phyloP scores from a whole-genome alignment of 2,888 invertebrate species.

The Cryptophagus acutangulus region DNA sequence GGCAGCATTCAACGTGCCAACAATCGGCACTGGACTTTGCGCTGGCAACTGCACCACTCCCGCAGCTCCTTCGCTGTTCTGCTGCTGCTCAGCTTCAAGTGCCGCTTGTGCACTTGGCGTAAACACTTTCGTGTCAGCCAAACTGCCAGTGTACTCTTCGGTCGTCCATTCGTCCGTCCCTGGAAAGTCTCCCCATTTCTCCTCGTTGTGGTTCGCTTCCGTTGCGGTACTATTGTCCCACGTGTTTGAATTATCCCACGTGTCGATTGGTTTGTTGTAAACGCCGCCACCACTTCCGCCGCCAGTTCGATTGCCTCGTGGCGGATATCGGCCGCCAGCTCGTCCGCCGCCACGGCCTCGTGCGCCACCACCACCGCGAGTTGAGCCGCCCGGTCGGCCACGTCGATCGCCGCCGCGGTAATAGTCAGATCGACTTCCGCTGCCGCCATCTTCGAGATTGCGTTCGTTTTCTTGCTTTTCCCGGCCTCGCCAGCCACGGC shows the following conservation, averaged over 20 bases:
- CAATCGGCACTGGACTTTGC: constrained; percentile 38
- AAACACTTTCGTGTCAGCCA: constrained; percentile 91
- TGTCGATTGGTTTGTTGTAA: constrained; percentile 48
- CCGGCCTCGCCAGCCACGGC: constrained; percentile 42
- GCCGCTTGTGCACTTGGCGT: constrained; percentile 58
- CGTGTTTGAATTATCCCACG: constrained; percentile 55
- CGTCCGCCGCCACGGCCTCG: constrained; percentile 44
- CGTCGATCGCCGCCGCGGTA: constrained; percentile 49
- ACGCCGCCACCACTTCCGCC: constrained; percentile 37
- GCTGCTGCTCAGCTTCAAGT: constrained; percentile 17
- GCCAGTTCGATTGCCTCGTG: constrained; percentile 47
- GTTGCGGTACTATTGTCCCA: constrained; percentile 39
- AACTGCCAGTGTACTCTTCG: constrained; percentile 91
- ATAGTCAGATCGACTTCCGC: constrained; percentile 26
- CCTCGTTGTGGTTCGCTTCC: constrained; percentile 31
- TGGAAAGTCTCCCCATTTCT: constrained; percentile 61
- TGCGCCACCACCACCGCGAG: constrained; percentile 47
- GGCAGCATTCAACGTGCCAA: constrained; percentile 52
- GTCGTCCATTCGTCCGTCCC: constrained; percentile 57
- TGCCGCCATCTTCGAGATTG: constrained; percentile 41
- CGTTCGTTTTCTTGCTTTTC: constrained; percentile 45
- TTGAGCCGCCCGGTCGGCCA: constrained; percentile 44
- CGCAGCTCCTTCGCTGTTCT: neutral
- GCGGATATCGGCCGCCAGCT: constrained; percentile 41
- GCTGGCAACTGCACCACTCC: neutral